Evolutionary conservation across 2,797 vertebrate species (phyloP), one percentile per base, ranked within the genome.

Genomic region (Octomys mimax): DNA sequence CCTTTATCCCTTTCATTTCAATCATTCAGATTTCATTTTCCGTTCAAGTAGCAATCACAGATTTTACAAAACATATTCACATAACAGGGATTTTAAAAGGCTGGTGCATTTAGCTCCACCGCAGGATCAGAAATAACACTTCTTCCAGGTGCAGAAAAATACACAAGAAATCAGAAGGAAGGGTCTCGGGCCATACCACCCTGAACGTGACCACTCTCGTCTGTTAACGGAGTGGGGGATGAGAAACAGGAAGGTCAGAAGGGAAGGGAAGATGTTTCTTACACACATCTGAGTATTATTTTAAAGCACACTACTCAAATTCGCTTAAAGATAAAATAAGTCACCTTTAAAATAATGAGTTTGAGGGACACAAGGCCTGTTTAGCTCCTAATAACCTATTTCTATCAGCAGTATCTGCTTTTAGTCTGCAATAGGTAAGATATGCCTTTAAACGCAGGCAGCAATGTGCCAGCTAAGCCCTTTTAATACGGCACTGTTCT

Each of bases 161-260:
- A 94, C 94, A 75, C 89, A 85, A 96, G 85, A 90, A 96, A 81
- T 26, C 93, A 91, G 54, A 96, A 88, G 84, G 2, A 92, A 42
- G 88, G 71, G 82, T 57, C 54, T 57, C 54, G 2, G 14, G 54
- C 54, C 54, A 57, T 57, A 57, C 54, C 16, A 4, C 54, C 14
- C 54, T 16, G 54, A 57, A 57, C 16, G 54, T 4, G 16, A 14
- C 54, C 54, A 18, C 16, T 57, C 54, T 18, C 54, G 14, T 19
- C 54, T 1, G 46, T 84, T 2, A 92, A 39, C 82, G 71, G 82
- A 28, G 49, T 52, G 6, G 42, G 31, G 81, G 61, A 57, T 71
- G 84, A 84, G 71, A 95, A 89, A 57, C 78, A 85, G 78, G 73
- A 95, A 94, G 59, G 84, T 94, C 70, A 84, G 77, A 49, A 28